Conservation (phyloP, 1,140 invertebrate genomes). For the Oedothorax gibbosus region DNA sequence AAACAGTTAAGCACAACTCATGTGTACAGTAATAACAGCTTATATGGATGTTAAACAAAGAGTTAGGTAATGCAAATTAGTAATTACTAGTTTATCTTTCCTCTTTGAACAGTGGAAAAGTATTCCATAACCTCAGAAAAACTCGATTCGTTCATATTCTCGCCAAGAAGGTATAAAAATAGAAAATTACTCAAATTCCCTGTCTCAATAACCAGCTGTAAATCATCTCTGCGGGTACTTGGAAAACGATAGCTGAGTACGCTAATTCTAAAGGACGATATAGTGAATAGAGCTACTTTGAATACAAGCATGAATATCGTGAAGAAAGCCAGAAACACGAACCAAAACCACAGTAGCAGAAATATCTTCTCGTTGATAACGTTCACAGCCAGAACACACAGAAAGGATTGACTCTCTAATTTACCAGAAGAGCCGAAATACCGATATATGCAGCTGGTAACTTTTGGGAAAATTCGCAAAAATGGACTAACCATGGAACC, state of each 20-base stretch:
- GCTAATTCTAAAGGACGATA: conserved; percentile 18
- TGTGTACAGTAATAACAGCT: no score
- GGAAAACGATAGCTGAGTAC: conserved; percentile 51
- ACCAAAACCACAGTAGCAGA: conserved; percentile 95
- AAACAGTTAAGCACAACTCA: no score
- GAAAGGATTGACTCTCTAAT: conserved; percentile 83
- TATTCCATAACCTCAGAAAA: conserved; percentile 27
- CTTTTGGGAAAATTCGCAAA: conserved; percentile 67
- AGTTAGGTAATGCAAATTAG: no score
- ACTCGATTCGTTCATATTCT: conserved; percentile 81
- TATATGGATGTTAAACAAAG: no score
- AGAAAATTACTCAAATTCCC: conserved; percentile 93
- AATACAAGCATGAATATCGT: conserved; percentile 67
- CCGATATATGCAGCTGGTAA: conserved; percentile 68
- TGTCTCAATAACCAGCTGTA: conserved; percentile 54
- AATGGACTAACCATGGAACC: conserved; percentile 65
- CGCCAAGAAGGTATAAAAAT: conserved; percentile 91
- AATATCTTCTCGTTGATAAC: conserved; percentile 92
- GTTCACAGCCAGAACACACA: conserved; percentile 82
- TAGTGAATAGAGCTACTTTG: conserved; percentile 54
- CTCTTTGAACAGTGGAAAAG: conserved; percentile 15
- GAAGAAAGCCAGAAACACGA: conserved; percentile 76
- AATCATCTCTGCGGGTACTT: conserved; percentile 15
- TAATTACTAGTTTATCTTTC: not conserved
- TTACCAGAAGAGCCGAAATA: conserved; percentile 74